Percentiles rank a stretch among this genome's conserved stretches.
Conservation (phyloP, 2,888 invertebrate genomes). For the Monoplex corrugatus region DNA sequence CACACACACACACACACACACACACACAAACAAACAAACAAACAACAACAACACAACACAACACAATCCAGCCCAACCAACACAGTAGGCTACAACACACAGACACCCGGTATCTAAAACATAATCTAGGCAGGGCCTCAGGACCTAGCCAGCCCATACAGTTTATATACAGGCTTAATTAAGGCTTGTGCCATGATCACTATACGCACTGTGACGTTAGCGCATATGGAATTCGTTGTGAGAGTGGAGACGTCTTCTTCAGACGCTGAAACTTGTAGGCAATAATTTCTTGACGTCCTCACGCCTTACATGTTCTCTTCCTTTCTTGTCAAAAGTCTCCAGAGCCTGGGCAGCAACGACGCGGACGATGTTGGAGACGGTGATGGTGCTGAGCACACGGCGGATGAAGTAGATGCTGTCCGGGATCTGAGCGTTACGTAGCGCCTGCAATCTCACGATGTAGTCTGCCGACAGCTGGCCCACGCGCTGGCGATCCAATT, state of each 20-base stretch:
- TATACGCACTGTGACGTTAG: too few species aligned
- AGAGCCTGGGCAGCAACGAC: conserved; percentile 76
- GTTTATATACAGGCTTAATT: too few species aligned
- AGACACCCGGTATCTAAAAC: neutral
- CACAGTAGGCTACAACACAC: neutral
- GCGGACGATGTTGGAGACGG: conserved; percentile 64
- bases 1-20: neutral
- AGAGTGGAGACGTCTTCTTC: too few species aligned
- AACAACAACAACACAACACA: neutral
- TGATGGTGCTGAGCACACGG: conserved; percentile 65
- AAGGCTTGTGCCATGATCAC: too few species aligned
- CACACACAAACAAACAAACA: neutral
- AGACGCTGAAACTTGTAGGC: too few species aligned
- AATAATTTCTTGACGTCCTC: too few species aligned
- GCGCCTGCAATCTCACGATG: conserved; percentile 72
- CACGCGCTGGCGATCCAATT: too few species aligned
- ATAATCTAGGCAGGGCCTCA: too few species aligned
- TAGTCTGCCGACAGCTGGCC: conserved; percentile 52
- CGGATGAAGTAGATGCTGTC: conserved; percentile 71
- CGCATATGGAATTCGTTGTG: too few species aligned
- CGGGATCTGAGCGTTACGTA: conserved; percentile 79
- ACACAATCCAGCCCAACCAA: neutral
- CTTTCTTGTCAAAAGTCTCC: conserved; percentile 62
- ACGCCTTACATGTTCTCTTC: neutral
- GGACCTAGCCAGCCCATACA: too few species aligned